Evolutionary conservation across 2,888 invertebrate genomes (phyloP).

Genomic region (Bimastos eiseni): DNA sequence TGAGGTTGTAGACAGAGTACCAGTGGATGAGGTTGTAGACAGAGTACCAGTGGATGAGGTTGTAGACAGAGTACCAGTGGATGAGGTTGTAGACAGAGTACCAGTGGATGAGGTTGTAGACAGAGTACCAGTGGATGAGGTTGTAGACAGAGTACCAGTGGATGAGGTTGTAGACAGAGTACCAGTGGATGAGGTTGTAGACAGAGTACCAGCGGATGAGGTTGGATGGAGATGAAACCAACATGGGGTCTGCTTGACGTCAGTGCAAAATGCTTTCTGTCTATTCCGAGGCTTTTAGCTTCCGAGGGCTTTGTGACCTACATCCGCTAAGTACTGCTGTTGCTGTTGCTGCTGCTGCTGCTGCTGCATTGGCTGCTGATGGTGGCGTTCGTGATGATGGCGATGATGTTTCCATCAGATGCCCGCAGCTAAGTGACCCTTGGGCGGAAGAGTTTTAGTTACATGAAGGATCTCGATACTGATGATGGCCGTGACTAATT

Average conservation of each 20-base stretch:
- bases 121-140: background rate
- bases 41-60: too few relatives aligned
- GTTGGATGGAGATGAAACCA: background rate
- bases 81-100: too few relatives aligned
- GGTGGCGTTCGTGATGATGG: background rate
- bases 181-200: background rate
- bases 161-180: background rate
- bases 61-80: background rate
- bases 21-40: too few relatives aligned
- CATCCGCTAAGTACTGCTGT: background rate
- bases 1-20: background rate
- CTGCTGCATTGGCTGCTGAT: background rate
- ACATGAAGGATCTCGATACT: background rate
- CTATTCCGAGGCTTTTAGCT: background rate
- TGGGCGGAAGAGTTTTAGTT: background rate
- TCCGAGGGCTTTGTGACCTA: background rate
- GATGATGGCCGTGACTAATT: background rate
- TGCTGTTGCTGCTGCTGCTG: too few relatives aligned
- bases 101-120: too few relatives aligned
- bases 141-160: background rate
- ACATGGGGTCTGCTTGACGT: background rate
- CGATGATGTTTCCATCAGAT: background rate
- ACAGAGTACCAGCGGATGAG: background rate
- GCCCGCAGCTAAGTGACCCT: background rate
- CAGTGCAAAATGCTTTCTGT: background rate